Conservation (phyloP, 2,113 vertebrate genomes). For the Mus pahari region DNA sequence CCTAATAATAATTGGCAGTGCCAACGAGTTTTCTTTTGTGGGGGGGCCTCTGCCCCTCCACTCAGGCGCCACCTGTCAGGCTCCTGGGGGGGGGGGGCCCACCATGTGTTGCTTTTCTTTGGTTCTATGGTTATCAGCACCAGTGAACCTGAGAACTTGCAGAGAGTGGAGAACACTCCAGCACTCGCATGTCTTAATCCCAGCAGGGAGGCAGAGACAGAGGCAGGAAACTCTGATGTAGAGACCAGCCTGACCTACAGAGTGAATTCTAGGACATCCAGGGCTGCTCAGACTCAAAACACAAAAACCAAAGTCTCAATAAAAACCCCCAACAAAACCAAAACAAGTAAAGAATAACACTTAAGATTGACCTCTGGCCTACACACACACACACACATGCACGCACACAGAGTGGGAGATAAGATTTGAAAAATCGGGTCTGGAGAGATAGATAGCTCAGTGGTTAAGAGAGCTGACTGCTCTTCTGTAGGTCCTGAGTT, state of each 20-base stretch:
- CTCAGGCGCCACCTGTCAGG: neutral
- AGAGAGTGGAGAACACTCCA: neutral
- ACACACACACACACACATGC: neutral
- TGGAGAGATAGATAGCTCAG: no score
- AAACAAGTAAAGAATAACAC: neutral
- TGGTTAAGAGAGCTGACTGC: no score
- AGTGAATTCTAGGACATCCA: neutral
- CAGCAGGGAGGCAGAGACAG: neutral
- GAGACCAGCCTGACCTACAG: neutral
- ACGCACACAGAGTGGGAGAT: neutral
- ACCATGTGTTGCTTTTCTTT: neutral
- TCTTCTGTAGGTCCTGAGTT: no score
- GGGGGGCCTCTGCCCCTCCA: neutral
- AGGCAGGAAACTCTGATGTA: neutral
- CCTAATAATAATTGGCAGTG: neutral
- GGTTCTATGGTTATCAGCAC: neutral
- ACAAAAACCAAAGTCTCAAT: neutral
- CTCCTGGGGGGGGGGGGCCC: neutral
- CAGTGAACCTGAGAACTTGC: neutral
- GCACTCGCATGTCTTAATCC: no score
- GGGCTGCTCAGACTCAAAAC: neutral
- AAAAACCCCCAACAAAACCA: neutral
- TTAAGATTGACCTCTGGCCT: neutral
- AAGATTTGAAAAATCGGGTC: neutral
- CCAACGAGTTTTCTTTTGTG: neutral